These are phyloP conservation scores for Panagrolaimus sp. DNA, from an alignment of 1,140 invertebrate genomes.

Conservation along the genomic window DNA sequence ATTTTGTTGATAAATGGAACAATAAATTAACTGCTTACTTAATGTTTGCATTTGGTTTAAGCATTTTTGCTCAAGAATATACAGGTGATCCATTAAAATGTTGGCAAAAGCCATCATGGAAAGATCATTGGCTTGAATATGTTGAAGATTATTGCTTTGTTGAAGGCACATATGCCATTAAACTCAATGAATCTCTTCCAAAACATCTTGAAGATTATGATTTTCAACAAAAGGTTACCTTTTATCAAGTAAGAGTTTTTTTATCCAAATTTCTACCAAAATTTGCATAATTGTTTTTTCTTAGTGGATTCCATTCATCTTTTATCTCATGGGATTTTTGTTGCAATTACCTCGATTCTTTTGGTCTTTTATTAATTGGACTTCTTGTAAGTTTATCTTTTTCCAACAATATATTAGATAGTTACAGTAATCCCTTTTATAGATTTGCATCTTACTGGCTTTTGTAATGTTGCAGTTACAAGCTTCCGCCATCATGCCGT, in stretches of 20 bases:
- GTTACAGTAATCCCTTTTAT: neutral
- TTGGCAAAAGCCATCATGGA: neutral
- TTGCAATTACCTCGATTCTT: neutral
- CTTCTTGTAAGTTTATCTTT: neutral
- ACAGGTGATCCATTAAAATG: neutral
- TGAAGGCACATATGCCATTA: neutral
- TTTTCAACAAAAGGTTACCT: neutral
- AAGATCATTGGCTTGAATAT: neutral
- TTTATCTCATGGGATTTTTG: neutral
- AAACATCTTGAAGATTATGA: neutral
- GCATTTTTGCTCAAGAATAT: neutral
- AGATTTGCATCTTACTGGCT: neutral
- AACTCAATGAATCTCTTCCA: neutral
- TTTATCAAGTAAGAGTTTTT: constrained; percentile 1
- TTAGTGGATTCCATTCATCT: constrained; percentile 16
- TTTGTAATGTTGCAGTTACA: neutral
- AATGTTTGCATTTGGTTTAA: neutral
- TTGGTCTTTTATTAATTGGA: neutral
- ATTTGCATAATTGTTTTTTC: neutral
- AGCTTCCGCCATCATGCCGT: neutral
- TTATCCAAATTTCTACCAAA: neutral
- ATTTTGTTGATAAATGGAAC: constrained; percentile 4
- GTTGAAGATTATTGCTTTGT: neutral
- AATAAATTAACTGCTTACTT: neutral
- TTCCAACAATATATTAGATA: neutral